Evolutionary conservation across 2,113 vertebrate genomes (phyloP).

Genomic region (Lanius collurio): DNA sequence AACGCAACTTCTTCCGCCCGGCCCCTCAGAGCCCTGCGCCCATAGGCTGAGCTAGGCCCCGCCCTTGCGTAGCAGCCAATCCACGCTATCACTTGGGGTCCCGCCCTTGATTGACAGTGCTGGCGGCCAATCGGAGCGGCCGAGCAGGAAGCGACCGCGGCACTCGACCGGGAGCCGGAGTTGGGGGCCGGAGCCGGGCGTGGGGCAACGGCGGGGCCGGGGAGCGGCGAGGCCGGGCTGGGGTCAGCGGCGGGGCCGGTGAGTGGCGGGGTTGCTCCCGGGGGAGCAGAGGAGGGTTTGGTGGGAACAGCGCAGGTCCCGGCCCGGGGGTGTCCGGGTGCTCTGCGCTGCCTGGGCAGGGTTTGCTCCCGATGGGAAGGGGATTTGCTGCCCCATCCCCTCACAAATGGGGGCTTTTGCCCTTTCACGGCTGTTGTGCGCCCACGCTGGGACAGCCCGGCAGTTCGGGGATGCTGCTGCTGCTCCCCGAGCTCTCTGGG

Average conservation of each 20-base stretch:
- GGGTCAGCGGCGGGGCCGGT: no score
- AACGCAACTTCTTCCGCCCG: background rate
- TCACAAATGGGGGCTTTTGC: fast-evolving
- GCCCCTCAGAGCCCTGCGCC: background rate
- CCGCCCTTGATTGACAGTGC: conserved; percentile 3
- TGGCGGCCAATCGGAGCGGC: background rate
- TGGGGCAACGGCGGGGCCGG: background rate
- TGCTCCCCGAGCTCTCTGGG: background rate
- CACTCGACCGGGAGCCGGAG: background rate
- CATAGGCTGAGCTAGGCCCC: background rate
- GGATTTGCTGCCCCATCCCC: background rate
- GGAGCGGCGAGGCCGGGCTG: no score
- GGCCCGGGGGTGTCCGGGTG: background rate
- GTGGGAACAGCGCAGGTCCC: fast-evolving
- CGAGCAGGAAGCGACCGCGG: background rate
- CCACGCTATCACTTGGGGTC: fast-evolving
- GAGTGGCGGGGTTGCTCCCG: background rate
- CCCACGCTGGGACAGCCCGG: fast-evolving
- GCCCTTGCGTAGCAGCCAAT: background rate
- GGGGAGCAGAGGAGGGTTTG: no score
- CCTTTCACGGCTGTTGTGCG: fast-evolving
- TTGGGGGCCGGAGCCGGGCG: background rate
- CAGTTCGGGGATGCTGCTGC: background rate
- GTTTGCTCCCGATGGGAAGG: fast-evolving
- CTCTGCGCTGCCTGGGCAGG: background rate